phyloP scores from a whole-genome alignment of 2,888 invertebrate species.

The Athetis lepigone region DNA sequence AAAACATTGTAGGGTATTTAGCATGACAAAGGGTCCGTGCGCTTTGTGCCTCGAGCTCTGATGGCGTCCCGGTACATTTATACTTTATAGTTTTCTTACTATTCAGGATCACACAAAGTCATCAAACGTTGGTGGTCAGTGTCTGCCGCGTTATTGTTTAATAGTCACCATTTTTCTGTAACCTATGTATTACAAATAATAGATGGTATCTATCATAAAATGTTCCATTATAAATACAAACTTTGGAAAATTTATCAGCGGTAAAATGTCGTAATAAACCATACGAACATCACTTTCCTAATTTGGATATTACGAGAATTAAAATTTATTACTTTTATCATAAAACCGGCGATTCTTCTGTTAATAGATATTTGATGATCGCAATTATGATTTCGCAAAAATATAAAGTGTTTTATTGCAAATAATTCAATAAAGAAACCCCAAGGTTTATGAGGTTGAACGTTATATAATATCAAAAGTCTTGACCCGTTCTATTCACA shows the following conservation, averaged over 20 bases:
- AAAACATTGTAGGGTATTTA: slow-evolving; percentile 47
- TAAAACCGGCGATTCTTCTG: slow-evolving; percentile 32
- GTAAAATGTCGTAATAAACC: slow-evolving; percentile 17
- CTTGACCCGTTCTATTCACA: not conserved
- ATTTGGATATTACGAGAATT: slow-evolving; percentile 43
- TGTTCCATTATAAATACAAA: slow-evolving; percentile 7
- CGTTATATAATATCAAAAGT: not conserved
- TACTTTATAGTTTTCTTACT: slow-evolving; percentile 45
- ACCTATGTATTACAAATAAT: slow-evolving; percentile 25
- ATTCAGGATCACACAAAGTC: slow-evolving; percentile 55
- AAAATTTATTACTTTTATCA: slow-evolving; percentile 36
- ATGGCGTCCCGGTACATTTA: slow-evolving; percentile 44
- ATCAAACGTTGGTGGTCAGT: slow-evolving; percentile 55
- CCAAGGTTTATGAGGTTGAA: slow-evolving; percentile 49
- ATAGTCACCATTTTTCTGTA: slow-evolving; percentile 25
- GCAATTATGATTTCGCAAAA: slow-evolving; percentile 58
- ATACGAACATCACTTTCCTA: slow-evolving; percentile 20
- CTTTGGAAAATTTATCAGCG: not conserved
- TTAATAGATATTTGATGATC: slow-evolving; percentile 46
- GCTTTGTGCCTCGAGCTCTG: slow-evolving; percentile 50
- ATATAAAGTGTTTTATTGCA: slow-evolving; percentile 47
- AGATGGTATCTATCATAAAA: slow-evolving; percentile 11
- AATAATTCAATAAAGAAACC: slow-evolving; percentile 34
- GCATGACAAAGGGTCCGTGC: slow-evolving; percentile 44
- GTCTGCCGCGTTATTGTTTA: slow-evolving; percentile 50